Evolutionary conservation across 2,113 vertebrate species (phyloP).

Genomic region (Turnix velox): DNA sequence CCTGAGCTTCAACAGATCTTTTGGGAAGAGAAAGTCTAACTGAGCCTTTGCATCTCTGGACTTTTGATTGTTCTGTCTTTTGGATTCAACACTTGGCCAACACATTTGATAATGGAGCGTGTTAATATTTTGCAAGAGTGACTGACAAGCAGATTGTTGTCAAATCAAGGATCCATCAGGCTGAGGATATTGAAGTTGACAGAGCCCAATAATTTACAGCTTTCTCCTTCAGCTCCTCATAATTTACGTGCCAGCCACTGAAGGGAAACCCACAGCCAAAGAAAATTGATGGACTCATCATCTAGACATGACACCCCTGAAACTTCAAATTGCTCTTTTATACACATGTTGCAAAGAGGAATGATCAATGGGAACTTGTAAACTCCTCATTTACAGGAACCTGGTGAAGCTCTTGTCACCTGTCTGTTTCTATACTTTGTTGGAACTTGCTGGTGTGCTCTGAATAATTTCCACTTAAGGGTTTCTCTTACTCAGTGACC

Average conservation of each 20-base stretch:
- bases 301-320: constrained; percentile 12
- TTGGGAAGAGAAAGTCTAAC: neutral
- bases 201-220: constrained; percentile 50
- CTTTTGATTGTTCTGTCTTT: neutral
- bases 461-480: neutral
- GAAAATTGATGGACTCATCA: constrained; percentile 57
- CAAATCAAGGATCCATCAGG: constrained; percentile 43
- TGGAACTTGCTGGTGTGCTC: neutral
- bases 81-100: constrained; percentile 33
- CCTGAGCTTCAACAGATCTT: neutral
- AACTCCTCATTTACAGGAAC: neutral
- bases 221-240: constrained; percentile 53
- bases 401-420: neutral
- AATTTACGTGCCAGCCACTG: constrained; percentile 50
- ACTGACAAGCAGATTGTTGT: constrained; percentile 64
- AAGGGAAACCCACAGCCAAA: constrained; percentile 48
- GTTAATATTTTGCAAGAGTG: constrained; percentile 59
- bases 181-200: constrained; percentile 49
- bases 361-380: neutral
- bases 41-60: neutral
- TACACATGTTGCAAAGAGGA: neutral
- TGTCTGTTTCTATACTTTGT: neutral
- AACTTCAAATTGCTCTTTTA: constrained; percentile 21
- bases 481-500: neutral
- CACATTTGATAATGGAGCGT: constrained; percentile 18